Base-by-base conservation (phyloP, 2,113 vertebrate genomes). In the Poeciliopsis prolifica region DNA sequence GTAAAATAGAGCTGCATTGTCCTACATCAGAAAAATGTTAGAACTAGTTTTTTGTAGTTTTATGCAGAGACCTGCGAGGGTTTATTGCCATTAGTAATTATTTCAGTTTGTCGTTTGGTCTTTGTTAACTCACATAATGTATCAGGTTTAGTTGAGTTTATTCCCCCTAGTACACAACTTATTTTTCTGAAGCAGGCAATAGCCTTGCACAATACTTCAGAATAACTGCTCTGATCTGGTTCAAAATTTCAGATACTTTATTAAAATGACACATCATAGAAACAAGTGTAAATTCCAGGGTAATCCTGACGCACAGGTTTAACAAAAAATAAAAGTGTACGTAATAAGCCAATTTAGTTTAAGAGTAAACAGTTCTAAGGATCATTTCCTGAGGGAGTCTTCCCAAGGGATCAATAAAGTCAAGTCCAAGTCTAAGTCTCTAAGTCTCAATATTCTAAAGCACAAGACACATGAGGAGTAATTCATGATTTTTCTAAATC, bases 391-490 rank as follows among this genome's bases (percentile, higher is more conserved):
- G n/a, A n/a, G n/a, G n/a, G n/a, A n/a, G n/a, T n/a, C n/a, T n/a
- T n/a, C n/a, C n/a, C n/a, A n/a, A n/a, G n/a, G n/a, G n/a, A n/a
- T n/a, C n/a, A n/a, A n/a, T n/a, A n/a, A n/a, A n/a, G n/a, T n/a
- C n/a, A n/a, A n/a, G n/a, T n/a, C n/a, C n/a, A n/a, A n/a, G n/a
- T n/a, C n/a, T n/a, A n/a, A n/a, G n/a, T n/a, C n/a, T n/a, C n/a
- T n/a, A n/a, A n/a, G n/a, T n/a, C n/a, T n/a, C 26, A 65, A 65
- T 48, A 40, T 80, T 79, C 37, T 76, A 14, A 64, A 63, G 26
- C 30, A 51, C 54, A n/a, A 72, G 63, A 58, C 8, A 69, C 60
- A 1, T 72, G 15, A 77, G 78, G 35, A 61, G 6, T 4, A 8
- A 70, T 44, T 44, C 54, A 68, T 48, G 11, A 37, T 35, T 40